Conservation (phyloP, 2,888 invertebrate genomes). For the Operophtera brumata region DNA sequence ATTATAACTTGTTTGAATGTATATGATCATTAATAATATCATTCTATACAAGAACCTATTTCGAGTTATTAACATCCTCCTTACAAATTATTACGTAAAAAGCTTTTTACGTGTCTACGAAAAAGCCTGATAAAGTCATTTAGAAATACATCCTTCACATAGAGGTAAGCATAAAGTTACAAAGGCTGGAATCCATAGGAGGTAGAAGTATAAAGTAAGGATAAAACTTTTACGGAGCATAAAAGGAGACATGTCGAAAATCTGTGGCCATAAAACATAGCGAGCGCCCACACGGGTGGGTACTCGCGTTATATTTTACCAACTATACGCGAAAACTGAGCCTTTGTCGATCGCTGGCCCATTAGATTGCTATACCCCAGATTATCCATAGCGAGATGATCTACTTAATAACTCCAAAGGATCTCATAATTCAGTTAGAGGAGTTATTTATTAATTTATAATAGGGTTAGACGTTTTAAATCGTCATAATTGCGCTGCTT, state of each 20-base stretch:
- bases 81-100: no score
- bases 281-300: slow-evolving; percentile 42
- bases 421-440: slow-evolving; percentile 31
- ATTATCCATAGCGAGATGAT: slow-evolving; percentile 32
- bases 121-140: background rate
- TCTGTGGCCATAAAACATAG: slow-evolving; percentile 61
- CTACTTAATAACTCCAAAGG: slow-evolving; percentile 36
- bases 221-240: slow-evolving; percentile 68
- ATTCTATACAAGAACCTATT: no score
- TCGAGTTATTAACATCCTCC: no score
- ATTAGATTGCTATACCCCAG: slow-evolving; percentile 15
- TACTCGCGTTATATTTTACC: slow-evolving; percentile 35
- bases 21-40: no score
- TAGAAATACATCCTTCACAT: slow-evolving; percentile 12
- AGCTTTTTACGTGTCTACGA: background rate
- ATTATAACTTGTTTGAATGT: no score
- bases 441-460: slow-evolving; percentile 34
- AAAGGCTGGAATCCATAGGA: slow-evolving; percentile 46
- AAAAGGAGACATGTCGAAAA: slow-evolving; percentile 66
- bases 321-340: slow-evolving; percentile 13
- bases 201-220: slow-evolving; percentile 44
- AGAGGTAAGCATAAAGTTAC: slow-evolving; percentile 35
- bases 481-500: slow-evolving; percentile 25
- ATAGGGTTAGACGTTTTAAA: slow-evolving; percentile 28
- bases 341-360: slow-evolving; percentile 26